Conservation (phyloP, 2,797 vertebrate species). For the Micrastur ruficollis region DNA sequence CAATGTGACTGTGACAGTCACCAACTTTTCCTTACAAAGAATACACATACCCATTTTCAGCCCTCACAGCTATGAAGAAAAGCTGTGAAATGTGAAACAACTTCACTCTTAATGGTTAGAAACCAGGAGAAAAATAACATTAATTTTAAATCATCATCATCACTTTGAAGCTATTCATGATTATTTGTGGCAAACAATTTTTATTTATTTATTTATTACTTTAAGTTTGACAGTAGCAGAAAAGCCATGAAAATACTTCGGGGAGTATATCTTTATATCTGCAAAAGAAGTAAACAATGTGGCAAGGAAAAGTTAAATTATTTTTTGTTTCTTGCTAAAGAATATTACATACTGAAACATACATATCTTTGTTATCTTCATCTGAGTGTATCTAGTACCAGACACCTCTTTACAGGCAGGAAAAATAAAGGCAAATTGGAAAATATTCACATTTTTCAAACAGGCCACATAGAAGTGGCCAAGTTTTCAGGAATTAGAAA, state of each 20-base stretch:
- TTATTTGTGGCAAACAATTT: background rate
- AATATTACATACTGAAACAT: background rate
- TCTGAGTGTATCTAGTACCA: background rate
- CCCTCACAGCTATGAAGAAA: background rate
- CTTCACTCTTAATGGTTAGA: background rate
- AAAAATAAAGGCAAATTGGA: background rate
- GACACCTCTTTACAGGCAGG: background rate
- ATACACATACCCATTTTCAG: background rate
- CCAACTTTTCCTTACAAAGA: background rate
- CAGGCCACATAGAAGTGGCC: background rate
- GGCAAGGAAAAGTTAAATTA: background rate
- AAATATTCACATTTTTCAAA: background rate
- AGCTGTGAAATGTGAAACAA: background rate
- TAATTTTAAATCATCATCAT: background rate
- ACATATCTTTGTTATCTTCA: background rate
- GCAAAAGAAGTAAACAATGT: background rate
- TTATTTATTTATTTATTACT: background rate
- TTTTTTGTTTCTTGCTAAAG: background rate
- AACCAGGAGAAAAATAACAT: background rate
- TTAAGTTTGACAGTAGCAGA: background rate
- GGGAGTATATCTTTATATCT: background rate
- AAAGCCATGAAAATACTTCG: background rate
- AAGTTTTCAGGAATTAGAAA: background rate
- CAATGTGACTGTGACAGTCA: background rate
- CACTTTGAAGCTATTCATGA: background rate